Evolutionary conservation across 2,113 vertebrate genomes (phyloP).

Genomic region (Falco punctatus): DNA sequence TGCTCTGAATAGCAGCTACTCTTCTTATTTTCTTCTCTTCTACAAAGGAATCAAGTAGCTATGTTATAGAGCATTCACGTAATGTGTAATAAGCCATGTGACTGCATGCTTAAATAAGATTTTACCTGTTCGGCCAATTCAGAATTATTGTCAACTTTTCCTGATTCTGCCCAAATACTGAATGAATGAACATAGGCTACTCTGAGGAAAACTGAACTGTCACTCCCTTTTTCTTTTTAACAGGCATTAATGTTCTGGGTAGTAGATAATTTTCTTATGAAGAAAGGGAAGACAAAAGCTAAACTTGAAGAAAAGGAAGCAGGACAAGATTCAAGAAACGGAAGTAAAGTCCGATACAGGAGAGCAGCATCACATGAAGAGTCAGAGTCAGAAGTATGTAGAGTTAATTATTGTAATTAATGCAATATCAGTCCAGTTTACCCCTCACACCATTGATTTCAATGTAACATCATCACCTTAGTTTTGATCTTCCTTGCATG

Average conservation of each 20-base stretch:
- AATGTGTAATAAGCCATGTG: not conserved
- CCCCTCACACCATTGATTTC: not conserved
- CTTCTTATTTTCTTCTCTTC: not conserved
- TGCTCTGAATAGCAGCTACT: not conserved
- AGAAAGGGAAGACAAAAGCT: slow-evolving; percentile 98
- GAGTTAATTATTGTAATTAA: not conserved
- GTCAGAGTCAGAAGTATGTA: slow-evolving; percentile 93
- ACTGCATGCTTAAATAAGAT: not conserved
- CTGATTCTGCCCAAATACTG: not conserved
- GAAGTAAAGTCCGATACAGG: slow-evolving; percentile 93
- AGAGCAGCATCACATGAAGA: slow-evolving; percentile 95
- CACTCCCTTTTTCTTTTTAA: not conserved
- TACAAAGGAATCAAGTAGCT: not conserved
- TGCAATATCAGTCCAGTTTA: not conserved
- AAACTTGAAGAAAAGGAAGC: slow-evolving; percentile 92
- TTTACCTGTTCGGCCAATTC: not conserved
- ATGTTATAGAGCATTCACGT: not conserved
- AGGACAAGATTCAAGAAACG: slow-evolving; percentile 87
- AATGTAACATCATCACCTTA: not conserved
- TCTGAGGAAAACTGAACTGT: not conserved
- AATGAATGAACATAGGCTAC: not conserved
- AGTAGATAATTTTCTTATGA: slow-evolving; percentile 99
- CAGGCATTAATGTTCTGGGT: slow-evolving; percentile 99
- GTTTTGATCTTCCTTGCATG: not conserved
- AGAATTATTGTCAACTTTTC: not conserved